Evolutionary conservation across 2,888 invertebrate genomes (phyloP), one percentile per base, ranked within the genome.

Genomic region (Hanleya hanleyi): DNA sequence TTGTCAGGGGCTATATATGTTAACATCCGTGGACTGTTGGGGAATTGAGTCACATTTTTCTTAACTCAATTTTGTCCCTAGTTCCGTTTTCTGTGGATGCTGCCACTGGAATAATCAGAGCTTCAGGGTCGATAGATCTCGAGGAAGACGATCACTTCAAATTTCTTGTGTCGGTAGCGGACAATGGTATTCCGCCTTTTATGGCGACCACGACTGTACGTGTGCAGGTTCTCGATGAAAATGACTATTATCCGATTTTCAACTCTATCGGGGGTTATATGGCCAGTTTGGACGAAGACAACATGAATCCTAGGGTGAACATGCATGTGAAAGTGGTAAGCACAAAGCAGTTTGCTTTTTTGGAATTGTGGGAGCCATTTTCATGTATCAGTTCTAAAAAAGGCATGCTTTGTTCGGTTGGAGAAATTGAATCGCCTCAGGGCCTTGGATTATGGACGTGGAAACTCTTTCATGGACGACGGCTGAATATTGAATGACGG

Each of bases 201-300:
- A 64, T 36, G 9, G 66, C 71, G 18, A 67, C 67, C 32, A 65
- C 64, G 12, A 62, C 50, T 26, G 37, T 73, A 2, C 18, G 18
- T 1, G 94, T 97, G 12, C 96, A 96, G 86, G 64, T 64, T n/a
- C 37, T 64, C 15, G 90, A 90, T 69, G 96, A 96, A 91, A 97
- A 97, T 91, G 97, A 97, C 89, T 97, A 97, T 89, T 97, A 97
- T 6, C 97, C 97, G 0, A 92, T 96, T 79, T 97, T 97, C 88
- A 97, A 65, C 33, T 75, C 75, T 22, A 32, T 66, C 12, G 35
- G 62, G 9, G 75, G 75, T 1, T 75, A 75, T 51, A 35, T 66
- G 29, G 72, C 69, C 9, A 47, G 26, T 15, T 29, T 72, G 6
- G 37, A 35, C 12, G 75, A 75, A 61, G 61, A 69, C 51, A 33